Conservation (phyloP, 2,888 invertebrate genomes). For the Odontocerum albicorne region DNA sequence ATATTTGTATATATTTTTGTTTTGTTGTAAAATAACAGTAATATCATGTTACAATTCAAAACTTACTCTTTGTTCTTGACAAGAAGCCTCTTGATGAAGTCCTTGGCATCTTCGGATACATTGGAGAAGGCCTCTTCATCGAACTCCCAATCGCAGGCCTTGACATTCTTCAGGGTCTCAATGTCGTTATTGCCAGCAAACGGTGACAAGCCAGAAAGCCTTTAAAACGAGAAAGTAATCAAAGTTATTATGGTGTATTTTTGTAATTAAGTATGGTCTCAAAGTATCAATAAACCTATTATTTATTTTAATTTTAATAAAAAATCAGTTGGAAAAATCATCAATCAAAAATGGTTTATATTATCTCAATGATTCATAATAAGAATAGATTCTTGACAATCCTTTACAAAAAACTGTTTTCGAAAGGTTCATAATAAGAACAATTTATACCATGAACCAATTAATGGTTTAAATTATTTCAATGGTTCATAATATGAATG, state of each 20-base stretch:
- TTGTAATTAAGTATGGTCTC: no score
- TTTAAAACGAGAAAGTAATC: no score
- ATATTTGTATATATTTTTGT: no score
- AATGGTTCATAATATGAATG: no score
- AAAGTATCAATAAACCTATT: no score
- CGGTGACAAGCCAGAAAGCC: conserved; percentile 95
- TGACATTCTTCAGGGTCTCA: conserved; percentile 97
- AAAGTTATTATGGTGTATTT: no score
- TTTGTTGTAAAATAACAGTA: no score
- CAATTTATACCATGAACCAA: no score
- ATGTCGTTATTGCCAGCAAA: conserved; percentile 99
- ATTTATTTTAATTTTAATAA: neutral
- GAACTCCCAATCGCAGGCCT: conserved; percentile 99
- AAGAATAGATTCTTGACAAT: no score
- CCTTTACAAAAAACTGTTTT: no score
- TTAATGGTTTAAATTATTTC: no score
- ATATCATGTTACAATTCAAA: neutral
- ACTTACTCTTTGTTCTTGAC: conserved; percentile 91
- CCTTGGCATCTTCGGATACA: conserved; percentile 96
- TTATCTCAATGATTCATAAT: neutral
- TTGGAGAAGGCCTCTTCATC: conserved; percentile 92
- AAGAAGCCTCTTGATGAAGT: conserved; percentile 93
- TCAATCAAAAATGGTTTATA: neutral
- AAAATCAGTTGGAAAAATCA: neutral
- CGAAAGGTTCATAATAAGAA: no score